Evolutionary conservation across 2,888 invertebrate species (phyloP).

Genomic region (Epistrophe grossulariae): DNA sequence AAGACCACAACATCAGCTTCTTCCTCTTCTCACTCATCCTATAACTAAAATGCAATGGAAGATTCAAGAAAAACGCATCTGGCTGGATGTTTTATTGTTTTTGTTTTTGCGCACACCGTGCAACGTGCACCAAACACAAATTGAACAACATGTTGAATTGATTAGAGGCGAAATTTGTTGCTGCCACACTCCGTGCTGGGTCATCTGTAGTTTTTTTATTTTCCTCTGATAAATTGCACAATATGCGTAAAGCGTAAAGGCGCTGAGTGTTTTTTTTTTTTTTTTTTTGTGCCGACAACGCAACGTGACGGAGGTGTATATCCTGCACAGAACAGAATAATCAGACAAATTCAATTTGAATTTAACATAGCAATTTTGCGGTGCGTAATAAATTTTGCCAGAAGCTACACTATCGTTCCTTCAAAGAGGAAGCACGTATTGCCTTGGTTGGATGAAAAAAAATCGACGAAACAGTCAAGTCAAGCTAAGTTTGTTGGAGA

Average conservation of each 20-base stretch:
- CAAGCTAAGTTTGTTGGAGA: background rate
- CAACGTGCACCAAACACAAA: conserved; percentile 22
- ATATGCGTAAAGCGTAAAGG: conserved; percentile 50
- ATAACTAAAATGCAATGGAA: background rate
- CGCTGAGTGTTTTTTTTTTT: background rate
- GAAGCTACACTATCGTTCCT: conserved; percentile 42
- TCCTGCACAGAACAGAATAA: conserved; percentile 49
- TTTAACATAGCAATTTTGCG: conserved; percentile 62
- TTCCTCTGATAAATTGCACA: conserved; percentile 62
- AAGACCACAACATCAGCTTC: conserved; percentile 5
- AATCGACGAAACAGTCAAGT: background rate
- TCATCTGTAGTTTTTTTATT: conserved; percentile 32
- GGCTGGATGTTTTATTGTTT: background rate
- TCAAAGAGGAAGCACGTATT: conserved; percentile 49
- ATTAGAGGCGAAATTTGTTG: conserved; percentile 58
- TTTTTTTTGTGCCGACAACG: background rate
- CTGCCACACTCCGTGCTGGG: conserved; percentile 59
- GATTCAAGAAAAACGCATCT: conserved; percentile 43
- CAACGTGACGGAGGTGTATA: conserved; percentile 32
- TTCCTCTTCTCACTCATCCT: background rate
- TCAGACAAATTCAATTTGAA: conserved; percentile 70
- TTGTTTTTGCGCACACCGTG: background rate
- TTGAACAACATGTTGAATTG: conserved; percentile 66
- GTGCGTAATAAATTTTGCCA: conserved; percentile 59
- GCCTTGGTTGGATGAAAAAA: background rate